These are phyloP conservation scores for Pachypanchax playfairii DNA, from an alignment of 2,113 vertebrate genomes.

Conservation along the genomic window DNA sequence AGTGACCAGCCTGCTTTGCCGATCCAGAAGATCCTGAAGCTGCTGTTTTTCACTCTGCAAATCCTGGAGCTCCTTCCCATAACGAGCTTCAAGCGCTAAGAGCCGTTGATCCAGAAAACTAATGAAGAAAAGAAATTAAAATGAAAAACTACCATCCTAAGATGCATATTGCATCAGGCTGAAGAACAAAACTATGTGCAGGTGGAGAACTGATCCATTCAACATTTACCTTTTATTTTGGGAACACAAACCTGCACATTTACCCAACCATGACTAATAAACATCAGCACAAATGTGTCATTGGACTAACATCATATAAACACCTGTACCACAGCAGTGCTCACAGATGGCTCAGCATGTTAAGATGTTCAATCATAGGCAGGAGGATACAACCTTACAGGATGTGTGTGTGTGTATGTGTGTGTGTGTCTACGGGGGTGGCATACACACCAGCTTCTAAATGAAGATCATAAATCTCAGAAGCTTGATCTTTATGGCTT, in stretches of 20 bases:
- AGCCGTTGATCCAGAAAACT: constrained; percentile 83
- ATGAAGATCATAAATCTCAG: constrained; percentile 73
- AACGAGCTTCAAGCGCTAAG: constrained; percentile 74
- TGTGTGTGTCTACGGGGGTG: constrained; percentile 15
- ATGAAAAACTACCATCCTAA: background rate
- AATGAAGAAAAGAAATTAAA: constrained; percentile 7
- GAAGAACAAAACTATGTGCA: background rate
- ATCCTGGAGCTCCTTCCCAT: constrained; percentile 72
- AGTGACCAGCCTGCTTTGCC: constrained; percentile 73
- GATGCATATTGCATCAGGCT: background rate
- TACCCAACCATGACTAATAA: constrained; percentile 52
- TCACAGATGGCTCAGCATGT: constrained; percentile 63
- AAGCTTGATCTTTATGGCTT: constrained; percentile 70
- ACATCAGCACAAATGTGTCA: constrained; percentile 42
- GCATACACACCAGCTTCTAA: constrained; percentile 54
- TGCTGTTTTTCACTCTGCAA: constrained; percentile 78
- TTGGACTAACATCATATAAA: constrained; percentile 59
- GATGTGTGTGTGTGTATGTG: background rate
- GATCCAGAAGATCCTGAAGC: constrained; percentile 77
- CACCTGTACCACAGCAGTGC: constrained; percentile 65
- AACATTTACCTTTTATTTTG: constrained; percentile 23
- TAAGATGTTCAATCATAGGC: constrained; percentile 59
- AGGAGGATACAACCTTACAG: constrained; percentile 54
- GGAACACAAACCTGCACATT: constrained; percentile 33
- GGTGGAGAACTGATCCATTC: constrained; percentile 28